Evolutionary conservation across 2,797 vertebrate species (phyloP).

Genomic region (Artibeus jamaicensis): DNA sequence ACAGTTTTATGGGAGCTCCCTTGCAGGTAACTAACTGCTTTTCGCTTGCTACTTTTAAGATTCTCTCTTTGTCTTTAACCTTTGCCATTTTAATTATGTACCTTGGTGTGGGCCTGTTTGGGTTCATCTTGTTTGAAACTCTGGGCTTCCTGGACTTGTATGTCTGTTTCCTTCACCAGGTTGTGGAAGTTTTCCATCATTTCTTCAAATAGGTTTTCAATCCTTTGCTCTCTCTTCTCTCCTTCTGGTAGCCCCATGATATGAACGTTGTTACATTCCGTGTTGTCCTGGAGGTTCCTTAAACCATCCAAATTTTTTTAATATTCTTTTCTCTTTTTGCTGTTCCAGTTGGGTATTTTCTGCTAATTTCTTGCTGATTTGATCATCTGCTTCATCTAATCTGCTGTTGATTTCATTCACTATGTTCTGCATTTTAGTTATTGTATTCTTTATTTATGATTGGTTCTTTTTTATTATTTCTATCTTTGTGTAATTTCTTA

Average conservation of each 20-base stretch:
- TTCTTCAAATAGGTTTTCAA: background rate
- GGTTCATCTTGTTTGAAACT: background rate
- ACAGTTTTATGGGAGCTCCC: background rate
- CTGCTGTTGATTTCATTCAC: background rate
- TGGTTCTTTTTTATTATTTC: background rate
- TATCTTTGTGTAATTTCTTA: background rate
- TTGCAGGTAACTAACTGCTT: background rate
- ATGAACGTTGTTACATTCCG: background rate
- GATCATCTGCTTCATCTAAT: background rate
- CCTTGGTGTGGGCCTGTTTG: background rate
- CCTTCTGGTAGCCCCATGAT: background rate
- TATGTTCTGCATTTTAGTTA: background rate
- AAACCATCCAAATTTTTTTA: background rate
- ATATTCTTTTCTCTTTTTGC: background rate
- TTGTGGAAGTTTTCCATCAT: background rate
- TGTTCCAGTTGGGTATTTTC: background rate
- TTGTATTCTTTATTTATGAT: background rate
- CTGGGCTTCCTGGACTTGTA: background rate
- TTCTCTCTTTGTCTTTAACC: background rate
- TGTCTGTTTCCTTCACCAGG: background rate
- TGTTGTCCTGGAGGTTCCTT: background rate
- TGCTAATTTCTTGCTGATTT: background rate
- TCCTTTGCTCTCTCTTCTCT: background rate
- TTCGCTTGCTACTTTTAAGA: background rate
- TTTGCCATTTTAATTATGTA: background rate